Base-by-base conservation (phyloP, 2,113 vertebrate species). In the Propithecus coquereli region DNA sequence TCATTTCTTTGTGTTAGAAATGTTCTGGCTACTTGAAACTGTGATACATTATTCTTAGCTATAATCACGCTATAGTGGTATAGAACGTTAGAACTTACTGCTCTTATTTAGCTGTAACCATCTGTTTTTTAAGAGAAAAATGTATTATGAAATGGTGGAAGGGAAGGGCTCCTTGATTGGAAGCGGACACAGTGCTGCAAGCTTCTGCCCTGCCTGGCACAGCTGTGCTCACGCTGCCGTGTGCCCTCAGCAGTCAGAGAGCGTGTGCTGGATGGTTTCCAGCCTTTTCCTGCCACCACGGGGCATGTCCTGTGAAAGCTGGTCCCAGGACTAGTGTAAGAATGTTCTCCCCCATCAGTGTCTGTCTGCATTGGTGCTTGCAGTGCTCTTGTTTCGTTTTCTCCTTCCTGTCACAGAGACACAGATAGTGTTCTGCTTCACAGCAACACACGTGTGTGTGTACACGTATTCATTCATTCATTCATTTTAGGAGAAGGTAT, bases 221-320 rank as follows among this genome's bases (percentile, higher is more conserved):
- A 25, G 40, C 40, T 23, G 12, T 9, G 27, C 45, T 59, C 30
- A 9, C 5, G 1, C 23, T 25, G 84, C 77, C 3, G 1, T 5
- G 25, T 16, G 9, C 47, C 70, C 34, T 9, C 12, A 2, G 11
- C 27, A 63, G 92, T 30, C 47, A 8, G 13, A 43, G 61, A n/a
- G 17, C 10, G 3, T 25, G 5, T 9, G 1, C 79, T n/a, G 13
- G 43, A 8, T 20, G 2, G 0, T 43, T 61, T 54, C 63, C 73
- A 8, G 47, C n/a, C 45, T 65, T 76, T 6, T 27, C 37, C 37
- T 70, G 5, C 32, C 66, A 14, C n/a, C 0, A 1, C 37, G 50
- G 57, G 13, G 23, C 43, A 6, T 1, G 9, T 43, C 77, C 76
- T 66, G 0, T 7, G 52, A 66, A 23, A 37, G 34, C 77, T 70